A percentile compares a stretch with the other conserved stretches of the same genome.
phyloP scores from a whole-genome alignment of 2,113 vertebrate species.

The Cynoglossus semilaevis region DNA sequence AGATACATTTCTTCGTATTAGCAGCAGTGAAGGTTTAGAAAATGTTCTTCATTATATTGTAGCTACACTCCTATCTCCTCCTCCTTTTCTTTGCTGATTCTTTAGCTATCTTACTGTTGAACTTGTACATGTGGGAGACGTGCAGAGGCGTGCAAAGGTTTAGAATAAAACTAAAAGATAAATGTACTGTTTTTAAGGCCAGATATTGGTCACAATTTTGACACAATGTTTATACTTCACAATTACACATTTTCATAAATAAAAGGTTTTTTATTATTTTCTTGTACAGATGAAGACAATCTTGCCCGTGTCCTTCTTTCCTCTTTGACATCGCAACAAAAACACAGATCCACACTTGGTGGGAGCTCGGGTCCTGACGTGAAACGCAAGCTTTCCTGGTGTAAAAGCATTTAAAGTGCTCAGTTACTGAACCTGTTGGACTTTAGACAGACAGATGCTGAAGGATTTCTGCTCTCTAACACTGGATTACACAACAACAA shows the following conservation, averaged over 20 bases:
- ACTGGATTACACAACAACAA: slow-evolving; percentile 6
- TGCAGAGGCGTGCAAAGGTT: slow-evolving; percentile 32
- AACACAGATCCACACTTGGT: neutral
- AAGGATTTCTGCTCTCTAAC: neutral
- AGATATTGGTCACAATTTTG: no score
- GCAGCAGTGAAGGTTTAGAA: no score
- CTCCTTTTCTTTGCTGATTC: neutral
- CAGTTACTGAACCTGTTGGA: slow-evolving; percentile 15
- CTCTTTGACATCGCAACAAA: neutral
- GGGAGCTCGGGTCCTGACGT: slow-evolving; percentile 19
- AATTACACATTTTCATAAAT: no score
- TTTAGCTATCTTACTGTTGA: slow-evolving; percentile 16
- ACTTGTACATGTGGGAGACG: slow-evolving; percentile 15
- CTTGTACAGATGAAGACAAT: no score
- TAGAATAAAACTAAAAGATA: neutral
- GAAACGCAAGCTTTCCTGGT: slow-evolving; percentile 12
- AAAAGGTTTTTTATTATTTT: no score
- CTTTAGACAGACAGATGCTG: slow-evolving; percentile 4
- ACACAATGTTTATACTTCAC: neutral
- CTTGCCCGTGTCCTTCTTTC: no score
- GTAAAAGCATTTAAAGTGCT: slow-evolving; percentile 32
- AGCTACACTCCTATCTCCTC: no score
- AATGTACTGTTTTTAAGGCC: neutral
- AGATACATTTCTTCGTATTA: no score
- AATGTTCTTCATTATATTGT: no score